Evolutionary conservation across 2,888 invertebrate species (phyloP).

Genomic region (Pammene fasciana): DNA sequence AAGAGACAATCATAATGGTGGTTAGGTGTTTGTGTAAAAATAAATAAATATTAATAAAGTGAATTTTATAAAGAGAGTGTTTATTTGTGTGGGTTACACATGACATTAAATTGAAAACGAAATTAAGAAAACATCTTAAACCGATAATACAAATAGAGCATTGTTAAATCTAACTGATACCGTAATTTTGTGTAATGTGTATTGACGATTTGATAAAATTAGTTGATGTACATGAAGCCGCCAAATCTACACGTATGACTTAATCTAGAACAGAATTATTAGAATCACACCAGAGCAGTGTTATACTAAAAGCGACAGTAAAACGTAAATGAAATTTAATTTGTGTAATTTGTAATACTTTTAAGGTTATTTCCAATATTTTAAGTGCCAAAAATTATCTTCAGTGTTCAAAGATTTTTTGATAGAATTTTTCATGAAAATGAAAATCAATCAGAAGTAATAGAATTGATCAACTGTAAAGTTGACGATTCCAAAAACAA

Average conservation of each 20-base stretch:
- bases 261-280: conserved; percentile 63
- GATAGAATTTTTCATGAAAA: background rate
- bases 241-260: conserved; percentile 68
- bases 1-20: conserved; percentile 29
- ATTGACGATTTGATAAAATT: conserved; percentile 69
- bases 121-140: conserved; percentile 80
- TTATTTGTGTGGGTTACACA: conserved; percentile 33
- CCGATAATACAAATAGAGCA: conserved; percentile 48
- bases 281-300: conserved; percentile 64
- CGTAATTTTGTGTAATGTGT: conserved; percentile 68
- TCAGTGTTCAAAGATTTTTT: background rate
- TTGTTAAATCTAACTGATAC: conserved; percentile 50
- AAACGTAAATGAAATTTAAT: background rate
- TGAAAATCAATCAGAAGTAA: background rate
- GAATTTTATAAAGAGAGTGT: conserved; percentile 40
- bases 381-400: background rate
- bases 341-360: background rate
- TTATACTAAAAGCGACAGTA: conserved; percentile 32
- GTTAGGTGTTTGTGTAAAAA: conserved; percentile 45
- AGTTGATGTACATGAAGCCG: conserved; percentile 77
- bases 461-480: background rate
- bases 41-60: conserved; percentile 31
- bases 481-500: background rate
- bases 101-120: conserved; percentile 44
- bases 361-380: background rate